Conservation (phyloP, 2,888 invertebrate species). For the Lypha dubia region DNA sequence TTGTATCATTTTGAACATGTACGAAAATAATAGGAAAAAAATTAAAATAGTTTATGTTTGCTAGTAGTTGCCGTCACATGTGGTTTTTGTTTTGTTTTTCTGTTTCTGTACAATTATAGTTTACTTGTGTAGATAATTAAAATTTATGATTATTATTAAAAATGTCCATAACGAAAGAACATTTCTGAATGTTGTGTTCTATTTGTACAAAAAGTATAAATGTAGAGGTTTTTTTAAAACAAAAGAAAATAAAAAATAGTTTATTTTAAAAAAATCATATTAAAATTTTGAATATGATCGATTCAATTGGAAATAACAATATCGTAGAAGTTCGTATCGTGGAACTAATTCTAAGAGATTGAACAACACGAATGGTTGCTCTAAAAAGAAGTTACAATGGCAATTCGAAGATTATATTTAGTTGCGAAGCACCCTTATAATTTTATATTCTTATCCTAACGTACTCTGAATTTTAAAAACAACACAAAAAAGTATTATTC, state of each 20-base stretch:
- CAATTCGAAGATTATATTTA: too few relatives aligned
- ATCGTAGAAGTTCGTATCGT: too few relatives aligned
- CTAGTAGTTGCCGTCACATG: constrained; percentile 44
- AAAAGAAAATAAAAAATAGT: too few relatives aligned
- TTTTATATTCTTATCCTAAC: too few relatives aligned
- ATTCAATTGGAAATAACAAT: neutral
- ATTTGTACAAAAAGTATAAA: constrained; percentile 4
- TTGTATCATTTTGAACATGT: constrained; percentile 29
- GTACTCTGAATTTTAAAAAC: too few relatives aligned
- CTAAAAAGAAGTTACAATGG: too few relatives aligned
- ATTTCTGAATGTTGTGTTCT: constrained; percentile 9
- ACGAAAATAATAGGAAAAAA: constrained; percentile 31
- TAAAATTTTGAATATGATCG: neutral
- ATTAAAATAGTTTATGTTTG: constrained; percentile 55
- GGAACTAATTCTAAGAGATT: too few relatives aligned
- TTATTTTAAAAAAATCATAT: too few relatives aligned
- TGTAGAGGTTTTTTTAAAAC: neutral
- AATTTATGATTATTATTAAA: constrained; percentile 68
- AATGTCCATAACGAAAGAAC: constrained; percentile 52
- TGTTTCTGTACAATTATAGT: constrained; percentile 49
- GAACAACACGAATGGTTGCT: too few relatives aligned
- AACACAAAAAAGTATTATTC: too few relatives aligned
- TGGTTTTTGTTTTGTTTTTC: too few relatives aligned
- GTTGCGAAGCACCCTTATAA: too few relatives aligned
- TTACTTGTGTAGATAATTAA: constrained; percentile 55